phyloP scores from a whole-genome alignment of 2,888 invertebrate genomes.

The Melanchra persicariae region DNA sequence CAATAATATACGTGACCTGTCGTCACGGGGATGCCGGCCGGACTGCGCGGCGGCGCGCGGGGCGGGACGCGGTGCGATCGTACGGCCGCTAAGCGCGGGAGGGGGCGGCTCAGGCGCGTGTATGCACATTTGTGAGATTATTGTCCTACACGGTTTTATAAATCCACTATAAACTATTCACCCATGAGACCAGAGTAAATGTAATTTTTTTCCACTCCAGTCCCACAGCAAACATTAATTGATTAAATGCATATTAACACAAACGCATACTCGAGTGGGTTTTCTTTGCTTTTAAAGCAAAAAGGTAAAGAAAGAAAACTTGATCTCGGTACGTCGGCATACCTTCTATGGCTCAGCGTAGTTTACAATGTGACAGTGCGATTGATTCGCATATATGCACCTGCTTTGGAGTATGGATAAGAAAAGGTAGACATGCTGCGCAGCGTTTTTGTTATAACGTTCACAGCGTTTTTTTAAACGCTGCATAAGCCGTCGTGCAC shows the following conservation, averaged over 20 bases:
- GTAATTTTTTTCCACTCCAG: neutral
- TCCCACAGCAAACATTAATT: constrained; percentile 47
- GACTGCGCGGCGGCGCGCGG: too few species aligned
- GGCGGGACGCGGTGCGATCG: too few species aligned
- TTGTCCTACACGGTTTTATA: too few species aligned
- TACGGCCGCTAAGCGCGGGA: too few species aligned
- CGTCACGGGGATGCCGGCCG: too few species aligned
- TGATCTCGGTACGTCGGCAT: constrained; percentile 38
- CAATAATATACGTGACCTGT: too few species aligned
- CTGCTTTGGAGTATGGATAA: constrained; percentile 29
- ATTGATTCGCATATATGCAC: constrained; percentile 50
- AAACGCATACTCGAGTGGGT: constrained; percentile 34
- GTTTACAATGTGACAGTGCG: constrained; percentile 54
- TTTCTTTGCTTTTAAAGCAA: constrained; percentile 41
- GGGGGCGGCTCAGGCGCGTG: too few species aligned
- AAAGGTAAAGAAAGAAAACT: constrained; percentile 43
- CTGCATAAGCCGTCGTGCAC: neutral
- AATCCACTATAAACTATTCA: neutral
- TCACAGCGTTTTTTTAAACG: neutral
- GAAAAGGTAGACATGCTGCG: neutral
- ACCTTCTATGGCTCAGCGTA: constrained; percentile 46
- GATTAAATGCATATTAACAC: constrained; percentile 55
- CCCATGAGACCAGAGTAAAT: neutral
- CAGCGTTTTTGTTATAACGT: neutral
- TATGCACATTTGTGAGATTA: too few species aligned